Evolutionary conservation across 2,113 vertebrate species (phyloP).

Genomic region (Hypocryptadius cinnamomeus): DNA sequence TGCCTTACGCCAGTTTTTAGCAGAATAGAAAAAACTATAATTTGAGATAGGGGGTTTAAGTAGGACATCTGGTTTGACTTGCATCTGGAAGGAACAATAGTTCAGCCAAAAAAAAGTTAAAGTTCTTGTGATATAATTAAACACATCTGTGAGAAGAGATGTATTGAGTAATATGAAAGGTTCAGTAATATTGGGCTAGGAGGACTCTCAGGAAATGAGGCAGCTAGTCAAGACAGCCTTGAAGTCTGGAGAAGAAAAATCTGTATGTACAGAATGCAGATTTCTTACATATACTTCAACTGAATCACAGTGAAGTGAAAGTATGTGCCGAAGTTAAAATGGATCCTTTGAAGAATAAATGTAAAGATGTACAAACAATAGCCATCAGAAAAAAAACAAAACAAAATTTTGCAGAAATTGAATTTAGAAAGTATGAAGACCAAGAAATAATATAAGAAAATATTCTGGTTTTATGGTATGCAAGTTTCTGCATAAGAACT

Average conservation of each 20-base stretch:
- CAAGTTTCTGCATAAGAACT: not conserved
- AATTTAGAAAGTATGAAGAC: not conserved
- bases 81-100: not conserved
- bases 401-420: not conserved
- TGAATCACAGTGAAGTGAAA: not conserved
- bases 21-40: not conserved
- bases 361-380: not conserved
- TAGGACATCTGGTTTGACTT: not conserved
- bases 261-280: not conserved
- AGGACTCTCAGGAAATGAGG: not conserved
- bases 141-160: not conserved
- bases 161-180: not conserved
- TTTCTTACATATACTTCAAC: not conserved
- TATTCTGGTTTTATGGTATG: not conserved
- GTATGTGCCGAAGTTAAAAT: not conserved
- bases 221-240: not conserved
- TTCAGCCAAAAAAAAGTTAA: not conserved
- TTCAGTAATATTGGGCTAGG: not conserved
- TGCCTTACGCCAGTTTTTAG: not conserved
- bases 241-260: not conserved
- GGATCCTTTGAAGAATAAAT: accelerated
- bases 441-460: not conserved
- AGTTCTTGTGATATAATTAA: not conserved
- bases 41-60: not conserved
- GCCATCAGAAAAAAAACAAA: not conserved